phyloP scores from a whole-genome alignment of 2,113 vertebrate genomes.

The Callaeas wilsoni region DNA sequence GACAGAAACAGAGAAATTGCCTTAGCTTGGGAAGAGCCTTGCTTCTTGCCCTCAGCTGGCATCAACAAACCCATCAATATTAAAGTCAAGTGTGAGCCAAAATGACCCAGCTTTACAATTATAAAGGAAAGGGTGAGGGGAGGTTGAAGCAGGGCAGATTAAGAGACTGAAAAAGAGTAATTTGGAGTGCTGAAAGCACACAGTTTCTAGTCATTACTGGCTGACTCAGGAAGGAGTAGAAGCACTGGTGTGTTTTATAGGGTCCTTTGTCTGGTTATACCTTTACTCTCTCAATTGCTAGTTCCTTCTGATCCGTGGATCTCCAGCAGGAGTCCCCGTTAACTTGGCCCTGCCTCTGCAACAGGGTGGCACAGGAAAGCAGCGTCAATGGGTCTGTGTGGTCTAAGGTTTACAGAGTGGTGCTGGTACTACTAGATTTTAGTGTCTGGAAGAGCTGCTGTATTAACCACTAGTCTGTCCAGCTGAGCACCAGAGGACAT shows the following conservation, averaged over 20 bases:
- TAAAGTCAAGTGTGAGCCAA: background rate
- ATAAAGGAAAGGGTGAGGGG: background rate
- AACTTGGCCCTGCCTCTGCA: background rate
- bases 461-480: background rate
- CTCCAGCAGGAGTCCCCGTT: background rate
- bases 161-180: background rate
- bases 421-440: background rate
- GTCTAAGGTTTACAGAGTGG: background rate
- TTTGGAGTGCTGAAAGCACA: background rate
- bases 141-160: background rate
- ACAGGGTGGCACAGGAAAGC: background rate
- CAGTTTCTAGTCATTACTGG: background rate
- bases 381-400: fast-evolving
- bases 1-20: background rate
- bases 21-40: background rate
- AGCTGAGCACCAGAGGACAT: background rate
- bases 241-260: background rate
- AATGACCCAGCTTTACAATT: background rate
- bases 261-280: background rate
- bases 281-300: background rate
- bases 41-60: background rate
- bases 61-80: background rate
- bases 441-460: background rate
- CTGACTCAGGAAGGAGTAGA: background rate
- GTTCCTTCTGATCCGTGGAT: background rate